A percentile compares a stretch with the other conserved stretches of the same genome.
phyloP scores from a whole-genome alignment of 2,113 vertebrate genomes.

The Trogon melanurus region DNA sequence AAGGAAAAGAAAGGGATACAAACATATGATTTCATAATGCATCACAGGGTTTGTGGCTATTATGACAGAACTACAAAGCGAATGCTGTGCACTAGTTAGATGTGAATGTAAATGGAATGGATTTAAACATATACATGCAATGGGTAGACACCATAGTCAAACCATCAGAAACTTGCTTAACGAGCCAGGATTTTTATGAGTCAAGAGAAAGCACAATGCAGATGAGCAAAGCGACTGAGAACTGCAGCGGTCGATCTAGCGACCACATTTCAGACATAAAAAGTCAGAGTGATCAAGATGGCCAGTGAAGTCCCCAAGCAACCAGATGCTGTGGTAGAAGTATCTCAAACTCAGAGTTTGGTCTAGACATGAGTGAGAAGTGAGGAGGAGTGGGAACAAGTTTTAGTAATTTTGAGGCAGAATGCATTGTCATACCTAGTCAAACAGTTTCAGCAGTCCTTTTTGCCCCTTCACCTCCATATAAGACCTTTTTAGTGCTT shows the following conservation, averaged over 20 bases:
- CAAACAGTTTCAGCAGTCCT: background rate
- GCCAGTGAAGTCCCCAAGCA: constrained; percentile 33
- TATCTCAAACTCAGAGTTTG: constrained; percentile 44
- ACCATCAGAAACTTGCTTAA: constrained; percentile 40
- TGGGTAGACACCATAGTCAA: constrained; percentile 37
- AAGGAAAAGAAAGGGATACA: constrained; percentile 18
- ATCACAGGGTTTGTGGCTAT: constrained; percentile 66
- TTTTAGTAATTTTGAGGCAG: constrained; percentile 66
- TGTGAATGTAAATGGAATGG: constrained; percentile 14
- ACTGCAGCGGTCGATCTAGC: constrained; percentile 61
- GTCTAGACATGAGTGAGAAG: constrained; percentile 72
- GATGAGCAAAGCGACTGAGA: constrained; percentile 51
- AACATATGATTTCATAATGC: constrained; percentile 65
- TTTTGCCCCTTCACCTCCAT: constrained; percentile 27
- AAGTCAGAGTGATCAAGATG: constrained; percentile 53
- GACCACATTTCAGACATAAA: constrained; percentile 71
- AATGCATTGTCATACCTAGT: background rate
- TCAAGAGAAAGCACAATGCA: constrained; percentile 69
- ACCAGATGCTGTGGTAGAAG: constrained; percentile 62
- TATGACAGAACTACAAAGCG: constrained; percentile 48
- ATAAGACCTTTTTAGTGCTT: constrained; percentile 3
- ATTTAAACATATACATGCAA: constrained; percentile 49
- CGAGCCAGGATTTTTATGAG: constrained; percentile 68
- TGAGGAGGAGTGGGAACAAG: constrained; percentile 69
- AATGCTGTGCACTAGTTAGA: constrained; percentile 29